Base-by-base conservation (phyloP, 23 tunicate species). In the Trididemnum miniatum region DNA sequence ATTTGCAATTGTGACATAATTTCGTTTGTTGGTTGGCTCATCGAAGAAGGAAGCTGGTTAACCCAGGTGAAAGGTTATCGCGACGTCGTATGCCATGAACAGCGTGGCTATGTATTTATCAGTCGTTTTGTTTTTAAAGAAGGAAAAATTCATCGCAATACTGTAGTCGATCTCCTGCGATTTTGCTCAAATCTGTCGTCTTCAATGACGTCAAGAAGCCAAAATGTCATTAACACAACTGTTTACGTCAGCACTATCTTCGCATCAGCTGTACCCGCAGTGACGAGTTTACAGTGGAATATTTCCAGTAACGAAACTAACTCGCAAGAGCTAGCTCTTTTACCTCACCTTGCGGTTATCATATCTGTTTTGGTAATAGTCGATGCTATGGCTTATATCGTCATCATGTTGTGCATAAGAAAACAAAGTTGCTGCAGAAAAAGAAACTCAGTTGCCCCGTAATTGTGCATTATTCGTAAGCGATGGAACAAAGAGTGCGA, bases 1-100 rank as follows among this genome's bases (percentile, higher is more conserved):
- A 67, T 87, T 7, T 87, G 91, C 57, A 82, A 82, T 75, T 87
- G 91, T 60, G 65, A 72, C 31, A 44, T 87, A 52, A 65, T 81
- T 1, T 22, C 77, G 0, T 87, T 87, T 34, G 65, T 87, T 32
- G 69, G 39, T 35, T 87, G 91, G 91, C 24, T 81, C 15, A 24
- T 35, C 37, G 20, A 24, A 0, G 37, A 76, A 40, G 86, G 82
- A 20, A 28, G 38, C 0, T 87, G 86, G 91, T 35, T 81, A 26
- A 15, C 66, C 20, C 67, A 44, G 35, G 82, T 72, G 51, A 60
- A 73, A 1, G 91, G 91, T 25, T 81, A 87, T 44, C 86, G 39
- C 44, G 91, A 87, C 77, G 69, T 87, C 65, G 64, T 38, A 31
- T 87, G 91, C 31, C 65, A 80, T 37, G 80, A 87, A 23, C 72